phyloP scores from a whole-genome alignment of 2,888 invertebrate species.

The Drosophila peninsularis region DNA sequence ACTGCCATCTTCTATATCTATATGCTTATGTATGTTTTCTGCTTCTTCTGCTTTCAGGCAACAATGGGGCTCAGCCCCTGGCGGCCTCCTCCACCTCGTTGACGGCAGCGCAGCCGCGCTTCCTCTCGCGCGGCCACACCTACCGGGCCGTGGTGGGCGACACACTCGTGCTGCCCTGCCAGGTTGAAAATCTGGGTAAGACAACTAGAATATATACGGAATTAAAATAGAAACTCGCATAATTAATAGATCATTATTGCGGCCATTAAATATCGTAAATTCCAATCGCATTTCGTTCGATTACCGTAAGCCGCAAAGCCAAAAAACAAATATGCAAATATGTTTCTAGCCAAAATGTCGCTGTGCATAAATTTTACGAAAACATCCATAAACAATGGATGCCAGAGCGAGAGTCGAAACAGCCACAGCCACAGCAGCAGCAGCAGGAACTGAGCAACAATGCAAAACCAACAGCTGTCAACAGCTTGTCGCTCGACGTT shows the following conservation, averaged over 20 bases:
- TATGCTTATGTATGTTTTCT: not conserved
- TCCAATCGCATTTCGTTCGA: conserved; percentile 29
- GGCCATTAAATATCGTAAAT: conserved; percentile 49
- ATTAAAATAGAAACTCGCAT: conserved; percentile 21
- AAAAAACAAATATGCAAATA: conserved; percentile 65
- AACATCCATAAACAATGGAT: conserved; percentile 36
- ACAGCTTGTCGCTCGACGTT: conserved; percentile 59
- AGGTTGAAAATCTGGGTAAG: conserved; percentile 90
- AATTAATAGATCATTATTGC: conserved; percentile 64
- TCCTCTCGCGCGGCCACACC: conserved; percentile 90
- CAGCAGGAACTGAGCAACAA: conserved; percentile 14
- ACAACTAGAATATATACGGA: conserved; percentile 9
- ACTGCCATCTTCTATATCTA: not conserved
- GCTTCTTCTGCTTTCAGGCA: conserved; percentile 61
- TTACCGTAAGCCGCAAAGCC: conserved; percentile 15
- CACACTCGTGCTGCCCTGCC: conserved; percentile 91
- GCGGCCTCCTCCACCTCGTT: conserved; percentile 50
- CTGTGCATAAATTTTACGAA: conserved; percentile 66
- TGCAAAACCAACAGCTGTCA: conserved; percentile 72
- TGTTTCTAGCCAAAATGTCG: conserved; percentile 69
- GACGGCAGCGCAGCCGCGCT: conserved; percentile 86
- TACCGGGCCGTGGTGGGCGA: conserved; percentile 92
- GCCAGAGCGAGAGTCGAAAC: not conserved
- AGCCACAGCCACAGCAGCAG: not conserved
- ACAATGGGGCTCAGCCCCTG: conserved; percentile 70